Base-by-base conservation (phyloP, 1,140 invertebrate species). In the Drosophila gunungcola region DNA sequence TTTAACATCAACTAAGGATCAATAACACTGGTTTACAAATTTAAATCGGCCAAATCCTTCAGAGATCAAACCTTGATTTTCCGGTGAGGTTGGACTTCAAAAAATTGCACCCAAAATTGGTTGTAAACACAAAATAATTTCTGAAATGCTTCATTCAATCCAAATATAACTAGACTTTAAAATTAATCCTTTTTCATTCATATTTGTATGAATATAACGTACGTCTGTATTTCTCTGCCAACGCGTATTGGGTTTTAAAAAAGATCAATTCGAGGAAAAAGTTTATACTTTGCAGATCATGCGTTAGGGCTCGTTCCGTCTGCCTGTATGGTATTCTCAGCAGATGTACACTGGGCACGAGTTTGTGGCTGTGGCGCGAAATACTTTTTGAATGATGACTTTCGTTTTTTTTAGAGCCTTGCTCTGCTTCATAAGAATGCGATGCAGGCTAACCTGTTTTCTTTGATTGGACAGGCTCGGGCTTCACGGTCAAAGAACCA, bases 201-300 rank as follows among this genome's bases (percentile, higher is more conserved):
- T 34, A 21, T 36, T 16, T 51, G 36, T n/a, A 36, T 64, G 39
- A 32, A n/a, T n/a, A n/a, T n/a, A n/a, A n/a, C n/a, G n/a, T n/a
- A n/a, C n/a, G 16, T 21, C 16, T 21, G 16, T 21, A 21, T 21
- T 21, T 21, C 16, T 21, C 29, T 7, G 29, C 6, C 29, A 1
- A 2, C 5, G 7, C 53, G 46, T 42, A 38, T 42, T 43, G 21
- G 7, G 29, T 46, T 52, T 45, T 45, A 42, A 76, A 45, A 63
- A 41, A 43, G 55, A 48, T 56, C 49, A 72, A 57, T 88, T 89
- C 84, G 89, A 77, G 63, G 83, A 86, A 86, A 79, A 76, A 63
- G 67, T 79, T 88, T 76, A 79, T 73, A 69, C 79, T 86, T 86
- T 75, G 65, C 82, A 72, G 54, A 86, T 81, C 70, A 80, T 64